Conservation (phyloP, 2,113 vertebrate species). For the Ploceus nigricollis region DNA sequence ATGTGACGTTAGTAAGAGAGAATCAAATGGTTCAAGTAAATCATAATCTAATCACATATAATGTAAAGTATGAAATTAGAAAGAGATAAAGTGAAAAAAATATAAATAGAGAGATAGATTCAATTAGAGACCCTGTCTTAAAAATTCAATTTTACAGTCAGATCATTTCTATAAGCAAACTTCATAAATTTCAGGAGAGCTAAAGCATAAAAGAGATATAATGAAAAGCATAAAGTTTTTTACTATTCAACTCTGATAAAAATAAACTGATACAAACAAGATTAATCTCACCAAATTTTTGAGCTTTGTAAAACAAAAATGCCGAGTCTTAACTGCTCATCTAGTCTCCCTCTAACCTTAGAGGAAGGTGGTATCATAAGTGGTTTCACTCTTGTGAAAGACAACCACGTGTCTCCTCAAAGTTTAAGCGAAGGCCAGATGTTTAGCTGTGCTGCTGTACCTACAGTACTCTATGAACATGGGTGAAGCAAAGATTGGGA, state of each 20-base stretch:
- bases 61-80: not conserved
- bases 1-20: not conserved
- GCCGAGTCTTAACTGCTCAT: not conserved
- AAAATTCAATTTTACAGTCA: not conserved
- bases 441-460: not conserved
- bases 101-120: not conserved
- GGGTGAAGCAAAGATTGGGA: not conserved
- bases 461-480: not conserved
- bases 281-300: not conserved
- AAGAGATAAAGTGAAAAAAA: not conserved
- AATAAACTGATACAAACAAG: not conserved
- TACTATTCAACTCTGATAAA: not conserved
- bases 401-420: not conserved
- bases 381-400: not conserved
- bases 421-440: not conserved
- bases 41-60: not conserved
- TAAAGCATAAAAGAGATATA: not conserved
- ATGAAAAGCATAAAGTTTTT: not conserved
- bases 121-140: not conserved
- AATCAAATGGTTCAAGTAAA: not conserved
- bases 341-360: not conserved
- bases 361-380: not conserved
- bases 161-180: not conserved
- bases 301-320: not conserved
- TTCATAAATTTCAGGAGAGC: not conserved